Base-by-base conservation (phyloP, 2,888 invertebrate species). In the Caenorhabditis imperialis region DNA sequence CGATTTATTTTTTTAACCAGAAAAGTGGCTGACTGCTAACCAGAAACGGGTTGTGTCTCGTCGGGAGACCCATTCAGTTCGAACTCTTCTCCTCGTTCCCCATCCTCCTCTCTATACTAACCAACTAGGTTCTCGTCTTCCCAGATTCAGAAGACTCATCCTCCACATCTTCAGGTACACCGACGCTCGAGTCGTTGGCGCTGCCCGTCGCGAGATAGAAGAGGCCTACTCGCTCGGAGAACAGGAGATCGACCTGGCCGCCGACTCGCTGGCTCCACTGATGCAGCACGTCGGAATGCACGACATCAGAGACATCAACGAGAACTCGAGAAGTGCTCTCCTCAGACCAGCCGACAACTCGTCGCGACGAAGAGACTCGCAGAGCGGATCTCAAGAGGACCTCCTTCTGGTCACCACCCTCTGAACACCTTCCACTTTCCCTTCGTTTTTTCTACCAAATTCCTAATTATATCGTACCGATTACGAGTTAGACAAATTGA, bases 261-360 rank as follows among this genome's bases (percentile, higher is more conserved):
- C 85, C 20, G 77, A 78, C 54, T 77, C 80, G 23, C 72, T 83
- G 54, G 76, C 70, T 23, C 70, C 71, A 3, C 63, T 75, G 7
- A 76, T 85, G 80, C 84, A 85, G 51, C 86, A 86, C 53, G 77
- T 83, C 27, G 86, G 86, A 33, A 82, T 81, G 80, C 75, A 76
- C 51, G 82, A 82, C 53, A 82, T 88, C 48, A 75, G 79, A 23
- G 88, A 88, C 72, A 84, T 82, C 75, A 88, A 88, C 70, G 84
- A 83, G 67, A 86, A 88, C 70, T 85, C 85, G 30, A 79, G 85
- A 45, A 71, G 62, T 22, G 78, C 78, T 10, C 74, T 84, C 8
- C 71, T 83, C 5, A 72, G 81, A 54, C 83, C 82, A 20, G 73
- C 75, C 35, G 63, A 73, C 30, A 60, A 42, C 14, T 65, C 65